phyloP scores from a whole-genome alignment of 2,888 invertebrate genomes.

The Trachelus iudaicus region DNA sequence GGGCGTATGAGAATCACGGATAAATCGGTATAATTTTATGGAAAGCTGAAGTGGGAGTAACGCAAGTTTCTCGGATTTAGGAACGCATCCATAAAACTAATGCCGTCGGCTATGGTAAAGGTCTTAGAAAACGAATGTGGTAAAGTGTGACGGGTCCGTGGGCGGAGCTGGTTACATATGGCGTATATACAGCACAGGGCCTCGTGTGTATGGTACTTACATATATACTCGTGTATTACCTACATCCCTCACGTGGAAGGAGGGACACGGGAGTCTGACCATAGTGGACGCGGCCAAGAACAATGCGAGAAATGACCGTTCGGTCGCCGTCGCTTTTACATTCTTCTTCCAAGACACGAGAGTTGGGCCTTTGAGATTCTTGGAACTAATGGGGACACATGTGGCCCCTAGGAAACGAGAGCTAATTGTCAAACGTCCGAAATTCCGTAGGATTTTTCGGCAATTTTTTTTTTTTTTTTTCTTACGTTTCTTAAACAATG shows the following conservation, averaged over 20 bases:
- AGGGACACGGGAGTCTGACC: background rate
- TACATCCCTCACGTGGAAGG: background rate
- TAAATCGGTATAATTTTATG: background rate
- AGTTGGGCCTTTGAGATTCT: constrained; percentile 9
- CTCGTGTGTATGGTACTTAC: background rate
- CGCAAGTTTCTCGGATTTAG: constrained; percentile 30
- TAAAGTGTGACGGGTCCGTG: background rate
- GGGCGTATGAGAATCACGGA: background rate
- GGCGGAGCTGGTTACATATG: constrained; percentile 4
- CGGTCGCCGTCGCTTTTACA: constrained; percentile 10
- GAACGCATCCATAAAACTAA: constrained; percentile 34
- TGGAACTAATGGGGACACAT: constrained; percentile 12
- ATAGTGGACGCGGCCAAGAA: constrained; percentile 8
- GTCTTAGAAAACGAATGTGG: background rate
- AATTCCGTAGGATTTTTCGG: background rate
- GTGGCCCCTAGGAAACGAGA: constrained; percentile 10
- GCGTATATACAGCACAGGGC: background rate
- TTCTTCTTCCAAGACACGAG: constrained; percentile 1
- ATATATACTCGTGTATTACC: background rate
- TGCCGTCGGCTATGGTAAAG: constrained; percentile 4
- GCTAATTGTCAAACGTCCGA: constrained; percentile 20
- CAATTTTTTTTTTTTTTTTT: background rate
- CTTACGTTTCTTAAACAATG: background rate
- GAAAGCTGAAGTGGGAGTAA: background rate
- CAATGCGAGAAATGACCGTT: constrained; percentile 34